phyloP scores from a whole-genome alignment of 2,888 invertebrate genomes.

The Nomada ferruginata region DNA sequence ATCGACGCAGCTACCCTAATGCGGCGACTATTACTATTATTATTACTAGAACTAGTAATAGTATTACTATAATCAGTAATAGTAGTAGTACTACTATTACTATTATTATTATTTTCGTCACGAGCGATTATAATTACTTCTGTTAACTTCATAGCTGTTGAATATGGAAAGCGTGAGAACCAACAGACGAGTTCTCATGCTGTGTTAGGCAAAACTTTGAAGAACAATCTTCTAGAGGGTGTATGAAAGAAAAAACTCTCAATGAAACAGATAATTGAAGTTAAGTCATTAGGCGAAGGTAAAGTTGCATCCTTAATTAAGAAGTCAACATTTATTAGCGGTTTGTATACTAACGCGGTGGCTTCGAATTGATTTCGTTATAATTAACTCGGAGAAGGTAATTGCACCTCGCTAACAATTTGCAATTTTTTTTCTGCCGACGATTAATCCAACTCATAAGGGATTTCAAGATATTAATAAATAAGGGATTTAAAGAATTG shows the following conservation, averaged over 20 bases:
- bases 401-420: too few relatives aligned
- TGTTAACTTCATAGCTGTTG: conserved; percentile 2
- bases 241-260: not conserved
- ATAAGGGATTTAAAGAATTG: too few relatives aligned
- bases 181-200: conserved; percentile 2
- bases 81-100: too few relatives aligned
- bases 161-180: conserved; percentile 41
- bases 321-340: not conserved
- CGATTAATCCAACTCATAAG: too few relatives aligned
- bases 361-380: not conserved
- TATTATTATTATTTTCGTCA: not conserved
- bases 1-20: too few relatives aligned
- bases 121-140: not conserved
- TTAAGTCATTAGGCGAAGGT: conserved; percentile 17
- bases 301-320: conserved; percentile 26
- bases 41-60: too few relatives aligned
- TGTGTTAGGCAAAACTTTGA: conserved; percentile 20
- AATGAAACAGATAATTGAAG: conserved; percentile 12
- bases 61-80: too few relatives aligned
- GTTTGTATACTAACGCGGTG: conserved; percentile 14
- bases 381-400: not conserved
- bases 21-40: too few relatives aligned
- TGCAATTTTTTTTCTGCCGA: too few relatives aligned
- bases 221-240: not conserved
- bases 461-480: too few relatives aligned